Conservation (phyloP, 2,888 invertebrate species). For the Eulithis testata region DNA sequence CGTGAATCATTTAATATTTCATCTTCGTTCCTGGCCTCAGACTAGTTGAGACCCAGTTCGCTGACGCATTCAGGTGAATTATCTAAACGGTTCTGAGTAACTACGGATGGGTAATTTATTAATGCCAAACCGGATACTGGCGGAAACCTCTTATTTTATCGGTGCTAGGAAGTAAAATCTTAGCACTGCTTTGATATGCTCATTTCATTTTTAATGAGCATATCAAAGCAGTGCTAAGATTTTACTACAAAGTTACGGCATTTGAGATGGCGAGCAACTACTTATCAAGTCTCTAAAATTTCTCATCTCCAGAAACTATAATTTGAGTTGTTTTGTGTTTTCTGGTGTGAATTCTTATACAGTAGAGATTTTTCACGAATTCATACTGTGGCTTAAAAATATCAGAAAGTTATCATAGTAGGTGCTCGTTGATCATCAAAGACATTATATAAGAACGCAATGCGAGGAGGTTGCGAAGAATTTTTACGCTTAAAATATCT, state of each 20-base stretch:
- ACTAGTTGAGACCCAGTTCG: slow-evolving; percentile 15
- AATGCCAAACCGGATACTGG: slow-evolving; percentile 16
- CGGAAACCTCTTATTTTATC: slow-evolving; percentile 5
- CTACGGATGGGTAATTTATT: slow-evolving; percentile 19
- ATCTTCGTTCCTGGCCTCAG: slow-evolving; percentile 13
- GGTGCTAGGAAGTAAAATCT: background rate
- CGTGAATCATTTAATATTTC: slow-evolving; percentile 28
- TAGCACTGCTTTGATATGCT: background rate
- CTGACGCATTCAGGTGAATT: slow-evolving; percentile 26
- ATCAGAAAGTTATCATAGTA: no score
- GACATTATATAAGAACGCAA: background rate
- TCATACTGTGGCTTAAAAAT: no score
- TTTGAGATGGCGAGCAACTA: no score
- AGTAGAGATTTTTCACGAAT: no score
- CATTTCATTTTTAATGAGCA: background rate
- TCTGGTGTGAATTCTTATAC: no score
- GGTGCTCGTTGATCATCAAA: no score
- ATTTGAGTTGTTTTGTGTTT: no score
- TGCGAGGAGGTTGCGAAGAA: slow-evolving; percentile 38
- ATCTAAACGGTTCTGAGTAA: slow-evolving; percentile 25
- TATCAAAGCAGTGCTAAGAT: no score
- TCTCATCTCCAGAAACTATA: no score
- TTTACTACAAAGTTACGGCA: no score
- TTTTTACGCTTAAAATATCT: slow-evolving; percentile 64
- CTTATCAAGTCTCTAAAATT: no score